Base-by-base conservation (phyloP, 2,888 invertebrate species). In the Dioctria linearis region DNA sequence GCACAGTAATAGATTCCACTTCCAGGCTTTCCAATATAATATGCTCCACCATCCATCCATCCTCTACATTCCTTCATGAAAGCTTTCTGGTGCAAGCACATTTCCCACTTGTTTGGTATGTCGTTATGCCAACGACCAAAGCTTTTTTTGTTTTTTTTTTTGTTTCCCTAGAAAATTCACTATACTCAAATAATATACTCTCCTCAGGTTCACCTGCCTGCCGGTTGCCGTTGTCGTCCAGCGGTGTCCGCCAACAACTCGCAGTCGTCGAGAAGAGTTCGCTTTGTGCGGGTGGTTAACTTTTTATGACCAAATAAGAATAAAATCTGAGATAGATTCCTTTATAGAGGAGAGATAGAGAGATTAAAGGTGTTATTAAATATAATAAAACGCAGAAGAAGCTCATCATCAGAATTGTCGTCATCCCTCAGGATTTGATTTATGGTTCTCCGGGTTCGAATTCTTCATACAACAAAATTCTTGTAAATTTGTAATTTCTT, bases 201-300 rank as follows among this genome's bases (percentile, higher is more conserved):
- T 59, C 59, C 75, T 66, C 80, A 61, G 71, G 42, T 71, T 75
- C 81, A 81, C 82, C 82, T 82, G 82, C 80, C 80, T 25, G 25
- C 25, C 25, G 25, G 25, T 25, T 25, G 25, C 25, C 25, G 25
- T 25, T 25, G 67, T 79, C 49, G 73, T 65, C 66, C 59, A 79
- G 79, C 71, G 49, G 79, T 71, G 67, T 49, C 80, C 63, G 80
- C 82, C 75, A 80, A 71, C 49, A 75, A 82, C 42, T 82, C 63
- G 63, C 82, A 82, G 82, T 82, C 82, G 80, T 78, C 66, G 82
- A 82, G 82, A 69, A 80, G 80, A 80, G 71, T 75, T 80, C 80
- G 73, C 76, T 78, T 80, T 54, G 82, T 63, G 66, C 80, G 80
- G 82, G 75, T 67, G 82, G 65, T 73, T 51, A 25, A 54, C 39